These are phyloP conservation scores for Stichodactyla helianthus DNA, from an alignment of 64 coral and sea anemone species.

Conservation along the genomic window DNA sequence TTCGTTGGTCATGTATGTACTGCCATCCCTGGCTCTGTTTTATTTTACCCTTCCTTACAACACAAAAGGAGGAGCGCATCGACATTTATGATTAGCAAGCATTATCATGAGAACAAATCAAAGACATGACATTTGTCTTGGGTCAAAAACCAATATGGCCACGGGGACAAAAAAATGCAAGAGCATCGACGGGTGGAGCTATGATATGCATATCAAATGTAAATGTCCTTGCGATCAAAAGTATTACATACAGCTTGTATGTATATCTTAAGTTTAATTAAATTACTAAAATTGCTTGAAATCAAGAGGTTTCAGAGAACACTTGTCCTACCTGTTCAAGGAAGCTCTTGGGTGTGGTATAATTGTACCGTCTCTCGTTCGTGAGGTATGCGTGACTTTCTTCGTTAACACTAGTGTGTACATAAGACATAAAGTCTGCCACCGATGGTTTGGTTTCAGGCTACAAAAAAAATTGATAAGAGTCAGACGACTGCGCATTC, in stretches of 20 bases:
- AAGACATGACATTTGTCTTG: no score
- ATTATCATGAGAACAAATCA: neutral
- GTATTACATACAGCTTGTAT: no score
- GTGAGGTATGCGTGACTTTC: conserved; percentile 87
- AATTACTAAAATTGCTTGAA: neutral
- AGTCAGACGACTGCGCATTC: neutral
- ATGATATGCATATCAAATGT: no score
- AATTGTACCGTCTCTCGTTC: conserved; percentile 95
- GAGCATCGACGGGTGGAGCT: no score
- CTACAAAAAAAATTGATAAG: conserved; percentile 19
- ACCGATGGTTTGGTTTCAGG: conserved; percentile 74
- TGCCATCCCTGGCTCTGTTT: no score
- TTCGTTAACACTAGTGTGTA: conserved; percentile 97
- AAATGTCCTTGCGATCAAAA: no score
- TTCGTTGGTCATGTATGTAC: no score
- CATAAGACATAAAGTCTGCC: conserved; percentile 93
- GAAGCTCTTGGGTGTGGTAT: conserved; percentile 99
- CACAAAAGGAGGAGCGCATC: no score
- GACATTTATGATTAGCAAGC: neutral
- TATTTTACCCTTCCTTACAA: no score
- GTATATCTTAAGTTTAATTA: neutral
- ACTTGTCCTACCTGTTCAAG: conserved; percentile 77
- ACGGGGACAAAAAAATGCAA: no score
- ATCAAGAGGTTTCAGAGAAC: neutral
- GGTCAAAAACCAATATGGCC: no score